Conservation (phyloP, 2,797 vertebrate species). For the Sebastes goodei region DNA sequence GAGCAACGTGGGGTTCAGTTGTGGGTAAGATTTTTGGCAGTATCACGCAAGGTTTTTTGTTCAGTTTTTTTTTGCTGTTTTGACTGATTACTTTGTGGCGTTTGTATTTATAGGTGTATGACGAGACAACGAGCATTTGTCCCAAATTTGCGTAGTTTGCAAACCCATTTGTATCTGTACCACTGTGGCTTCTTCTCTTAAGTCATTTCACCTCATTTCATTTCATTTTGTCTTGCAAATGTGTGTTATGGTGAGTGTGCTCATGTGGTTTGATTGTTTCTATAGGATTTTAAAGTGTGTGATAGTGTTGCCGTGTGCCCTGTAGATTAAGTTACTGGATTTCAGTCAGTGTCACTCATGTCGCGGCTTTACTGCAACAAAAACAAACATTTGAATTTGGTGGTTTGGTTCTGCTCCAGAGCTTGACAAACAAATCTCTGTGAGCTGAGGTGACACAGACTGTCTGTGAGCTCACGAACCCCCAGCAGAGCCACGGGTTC, state of each 20-base stretch:
- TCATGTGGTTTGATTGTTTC: not conserved
- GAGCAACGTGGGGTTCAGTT: not conserved
- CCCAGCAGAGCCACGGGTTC: slow-evolving; percentile 19
- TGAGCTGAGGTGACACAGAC: slow-evolving; percentile 9
- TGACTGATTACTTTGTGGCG: not conserved
- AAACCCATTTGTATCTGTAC: not conserved
- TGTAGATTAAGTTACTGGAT: not conserved
- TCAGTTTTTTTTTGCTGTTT: not conserved
- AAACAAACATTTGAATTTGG: slow-evolving; percentile 36
- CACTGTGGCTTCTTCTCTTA: not conserved
- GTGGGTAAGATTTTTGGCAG: not conserved
- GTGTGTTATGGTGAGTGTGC: not conserved
- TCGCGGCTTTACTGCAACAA: not conserved
- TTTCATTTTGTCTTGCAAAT: not conserved
- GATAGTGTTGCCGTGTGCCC: not conserved
- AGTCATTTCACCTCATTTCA: not conserved
- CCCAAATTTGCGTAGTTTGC: not conserved
- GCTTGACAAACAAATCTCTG: slow-evolving; percentile 31
- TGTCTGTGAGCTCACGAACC: not conserved
- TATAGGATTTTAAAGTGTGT: not conserved
- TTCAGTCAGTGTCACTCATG: not conserved
- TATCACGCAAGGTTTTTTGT: too few species aligned
- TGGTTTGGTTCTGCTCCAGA: slow-evolving; percentile 28
- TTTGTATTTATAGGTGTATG: not conserved
- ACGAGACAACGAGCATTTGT: not conserved